A percentile compares a stretch with the other conserved stretches of the same genome.
These are phyloP conservation scores for Rhimphoctona megacephalus DNA, from an alignment of 2,888 invertebrate species.

Conservation along the genomic window DNA sequence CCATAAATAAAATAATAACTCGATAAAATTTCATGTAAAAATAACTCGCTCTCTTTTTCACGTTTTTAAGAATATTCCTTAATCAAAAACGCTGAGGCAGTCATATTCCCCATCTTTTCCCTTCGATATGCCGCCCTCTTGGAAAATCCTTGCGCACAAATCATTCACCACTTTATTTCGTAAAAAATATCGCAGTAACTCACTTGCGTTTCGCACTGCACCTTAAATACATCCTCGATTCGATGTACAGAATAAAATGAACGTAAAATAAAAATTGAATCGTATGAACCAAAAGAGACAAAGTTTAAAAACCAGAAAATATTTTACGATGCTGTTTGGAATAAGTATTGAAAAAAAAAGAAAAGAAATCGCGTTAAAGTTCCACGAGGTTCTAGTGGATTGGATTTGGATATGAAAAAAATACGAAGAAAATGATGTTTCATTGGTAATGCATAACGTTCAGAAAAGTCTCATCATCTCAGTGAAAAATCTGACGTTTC, in stretches of 20 bases:
- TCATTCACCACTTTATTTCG: background rate
- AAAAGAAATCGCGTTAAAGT: background rate
- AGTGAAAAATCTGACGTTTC: slow-evolving; percentile 55
- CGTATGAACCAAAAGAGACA: too few relatives aligned
- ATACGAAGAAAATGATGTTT: slow-evolving; percentile 13
- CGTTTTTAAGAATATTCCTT: background rate
- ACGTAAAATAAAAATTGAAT: background rate
- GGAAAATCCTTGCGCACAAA: background rate
- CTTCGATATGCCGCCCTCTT: background rate
- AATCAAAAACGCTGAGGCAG: background rate
- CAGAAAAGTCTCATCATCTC: slow-evolving; percentile 45
- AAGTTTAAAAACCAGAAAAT: too few relatives aligned
- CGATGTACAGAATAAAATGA: too few relatives aligned
- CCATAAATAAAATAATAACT: background rate
- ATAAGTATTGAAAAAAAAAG: background rate
- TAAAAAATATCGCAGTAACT: background rate
- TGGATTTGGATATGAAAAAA: background rate
- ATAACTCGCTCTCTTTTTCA: background rate
- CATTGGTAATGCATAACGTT: slow-evolving; percentile 29
- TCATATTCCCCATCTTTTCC: too few relatives aligned
- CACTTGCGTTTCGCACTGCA: background rate
- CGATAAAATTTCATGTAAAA: background rate
- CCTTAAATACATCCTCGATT: background rate
- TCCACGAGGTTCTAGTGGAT: background rate
- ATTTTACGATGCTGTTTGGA: background rate